A percentile compares a stretch with the other conserved stretches of the same genome.
These are phyloP conservation scores for Istiophorus platypterus DNA, from an alignment of 2,113 vertebrate species.

Conservation along the genomic window DNA sequence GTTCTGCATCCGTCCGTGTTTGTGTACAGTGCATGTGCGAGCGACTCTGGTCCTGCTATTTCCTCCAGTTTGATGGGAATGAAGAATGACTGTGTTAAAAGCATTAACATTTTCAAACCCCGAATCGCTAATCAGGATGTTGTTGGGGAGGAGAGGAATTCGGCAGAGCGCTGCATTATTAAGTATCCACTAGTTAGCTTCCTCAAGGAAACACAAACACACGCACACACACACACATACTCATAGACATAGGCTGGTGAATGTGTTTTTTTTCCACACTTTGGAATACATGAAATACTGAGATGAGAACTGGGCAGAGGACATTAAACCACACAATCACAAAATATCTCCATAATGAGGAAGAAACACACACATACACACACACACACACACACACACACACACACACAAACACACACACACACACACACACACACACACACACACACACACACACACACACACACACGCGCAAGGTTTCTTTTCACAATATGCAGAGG, in stretches of 20 bases:
- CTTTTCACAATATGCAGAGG: constrained; percentile 7
- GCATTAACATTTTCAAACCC: constrained; percentile 81
- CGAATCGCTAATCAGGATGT: constrained; percentile 75
- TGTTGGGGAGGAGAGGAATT: constrained; percentile 76
- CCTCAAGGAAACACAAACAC: constrained; percentile 50
- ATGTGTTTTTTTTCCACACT: constrained; percentile 50
- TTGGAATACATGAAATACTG: constrained; percentile 50
- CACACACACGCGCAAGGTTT: constrained; percentile 13
- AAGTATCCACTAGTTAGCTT: constrained; percentile 68
- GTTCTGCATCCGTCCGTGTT: constrained; percentile 13
- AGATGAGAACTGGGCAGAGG: constrained; percentile 33
- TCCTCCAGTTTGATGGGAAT: constrained; percentile 65
- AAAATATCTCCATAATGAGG: constrained; percentile 55
- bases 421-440: constrained; percentile 9
- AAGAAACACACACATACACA: constrained; percentile 30
- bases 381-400: constrained; percentile 25
- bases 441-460: constrained; percentile 28
- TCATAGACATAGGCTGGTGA: not conserved
- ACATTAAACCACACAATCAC: constrained; percentile 44
- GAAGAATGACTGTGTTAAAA: constrained; percentile 76
- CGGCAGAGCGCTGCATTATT: constrained; percentile 76
- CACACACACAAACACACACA: constrained; percentile 30
- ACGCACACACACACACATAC: constrained; percentile 18
- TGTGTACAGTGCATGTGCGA: constrained; percentile 24
- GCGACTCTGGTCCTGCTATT: constrained; percentile 30